Conservation (phyloP, 1,140 invertebrate species). For the Leucophenga varia region DNA sequence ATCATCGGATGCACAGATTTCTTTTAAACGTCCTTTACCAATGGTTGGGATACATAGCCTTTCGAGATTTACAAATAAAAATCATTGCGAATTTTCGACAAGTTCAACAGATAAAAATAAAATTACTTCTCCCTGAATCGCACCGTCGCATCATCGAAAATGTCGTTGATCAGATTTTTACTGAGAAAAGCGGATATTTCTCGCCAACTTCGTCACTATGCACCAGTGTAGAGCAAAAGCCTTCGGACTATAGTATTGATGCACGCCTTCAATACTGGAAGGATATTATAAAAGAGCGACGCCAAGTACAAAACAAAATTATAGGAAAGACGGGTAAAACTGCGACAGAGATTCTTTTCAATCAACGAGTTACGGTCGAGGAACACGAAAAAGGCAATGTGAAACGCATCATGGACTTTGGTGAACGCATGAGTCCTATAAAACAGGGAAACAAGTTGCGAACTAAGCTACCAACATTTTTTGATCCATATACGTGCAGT, state of each 20-base stretch:
- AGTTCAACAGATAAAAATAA: no score
- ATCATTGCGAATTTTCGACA: no score
- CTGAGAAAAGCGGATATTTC: conserved; percentile 5
- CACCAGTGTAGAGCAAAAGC: conserved; percentile 3
- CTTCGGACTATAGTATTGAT: conserved; percentile 6
- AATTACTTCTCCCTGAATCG: no score
- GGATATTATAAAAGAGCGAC: conserved; percentile 5
- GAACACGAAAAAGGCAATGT: conserved; percentile 13
- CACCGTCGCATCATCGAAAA: no score
- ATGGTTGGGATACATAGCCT: no score
- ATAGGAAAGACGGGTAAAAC: conserved; percentile 2
- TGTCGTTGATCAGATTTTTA: conserved; percentile 10
- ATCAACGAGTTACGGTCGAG: conserved; percentile 8
- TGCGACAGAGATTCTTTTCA: not conserved
- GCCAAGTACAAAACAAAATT: not conserved
- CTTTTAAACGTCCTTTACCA: no score
- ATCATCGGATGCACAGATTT: no score
- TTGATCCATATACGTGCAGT: conserved; percentile 5
- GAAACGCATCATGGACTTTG: conserved; percentile 13
- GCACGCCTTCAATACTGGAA: conserved; percentile 16
- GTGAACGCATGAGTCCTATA: conserved; percentile 7
- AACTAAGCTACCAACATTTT: not conserved
- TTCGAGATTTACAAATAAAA: no score
- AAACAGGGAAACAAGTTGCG: not conserved
- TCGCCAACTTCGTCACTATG: no score